Evolutionary conservation across 2,797 vertebrate species (phyloP), one percentile per base, ranked within the genome.

Genomic region (Sebastes vulpes): DNA sequence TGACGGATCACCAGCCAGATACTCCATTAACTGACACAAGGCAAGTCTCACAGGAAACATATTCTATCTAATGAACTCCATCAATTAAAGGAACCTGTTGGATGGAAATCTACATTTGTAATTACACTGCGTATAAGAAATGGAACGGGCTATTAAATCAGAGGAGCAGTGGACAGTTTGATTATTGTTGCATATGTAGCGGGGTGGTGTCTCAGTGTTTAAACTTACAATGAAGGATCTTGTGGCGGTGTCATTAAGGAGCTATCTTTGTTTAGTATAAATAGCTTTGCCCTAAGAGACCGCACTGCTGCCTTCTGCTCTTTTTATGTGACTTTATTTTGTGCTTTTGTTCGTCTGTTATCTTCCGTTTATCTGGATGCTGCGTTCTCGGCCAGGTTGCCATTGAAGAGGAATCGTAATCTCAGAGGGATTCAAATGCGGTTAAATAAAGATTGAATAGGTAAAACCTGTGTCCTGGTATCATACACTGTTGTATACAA

Each of bases 21-120:
- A 23, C n/a, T 81, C 32, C 65, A 83, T 73, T 75, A 56, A 32
- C 26, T 29, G 25, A 80, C 52, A 77, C 66, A 58, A 35, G 23
- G 38, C 46, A 61, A 72, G 60, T 53, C 61, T 68, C 76, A 79
- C 9, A 32, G 29, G 52, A 73, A 75, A 64, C 42, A 59, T 56
- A 21, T 53, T 53, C 8, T 3, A 4, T 54, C 12, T 80, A 76
- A 84, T 77, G 54, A 74, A 75, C 58, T 82, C 18, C 31, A 75
- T 75, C 60, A 23, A 71, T 78, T 68, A 28, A 50, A 35, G 20
- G 48, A 72, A 59, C 16, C 16, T 72, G 26, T 54, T 58, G 20
- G 72, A n/a, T 60, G 31, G 58, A 73, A 53, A 42, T 29, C 46
- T 54, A 10, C 12, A 28, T 72, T 71, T 78, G 14, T 77, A 82